phyloP scores from a whole-genome alignment of 2,113 vertebrate species.

The Nycticryphes semicollaris region DNA sequence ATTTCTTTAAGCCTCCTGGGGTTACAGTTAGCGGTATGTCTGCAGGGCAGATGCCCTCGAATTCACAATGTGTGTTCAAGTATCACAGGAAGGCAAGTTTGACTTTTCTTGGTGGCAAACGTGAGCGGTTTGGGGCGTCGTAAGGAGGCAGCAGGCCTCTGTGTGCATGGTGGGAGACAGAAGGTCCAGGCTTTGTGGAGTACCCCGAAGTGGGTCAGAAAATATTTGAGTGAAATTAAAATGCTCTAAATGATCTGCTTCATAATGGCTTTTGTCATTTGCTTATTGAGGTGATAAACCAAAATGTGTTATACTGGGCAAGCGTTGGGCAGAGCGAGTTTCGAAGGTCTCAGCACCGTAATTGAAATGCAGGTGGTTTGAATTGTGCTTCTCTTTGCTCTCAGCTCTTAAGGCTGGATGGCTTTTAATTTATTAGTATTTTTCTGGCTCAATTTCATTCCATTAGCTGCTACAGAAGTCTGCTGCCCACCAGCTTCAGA shows the following conservation, averaged over 20 bases:
- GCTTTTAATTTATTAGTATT: background rate
- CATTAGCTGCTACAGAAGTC: background rate
- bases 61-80: conserved; percentile 34
- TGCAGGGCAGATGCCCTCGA: conserved; percentile 62
- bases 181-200: background rate
- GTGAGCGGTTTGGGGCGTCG: background rate
- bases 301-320: background rate
- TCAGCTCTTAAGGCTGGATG: background rate
- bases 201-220: background rate
- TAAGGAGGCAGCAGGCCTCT: background rate
- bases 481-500: background rate
- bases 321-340: background rate
- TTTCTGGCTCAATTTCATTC: background rate
- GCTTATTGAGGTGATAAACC: background rate
- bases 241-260: background rate
- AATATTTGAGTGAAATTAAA: background rate
- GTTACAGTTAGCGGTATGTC: conserved; percentile 59
- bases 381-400: background rate
- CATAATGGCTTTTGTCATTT: background rate
- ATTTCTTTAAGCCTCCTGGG: conserved; percentile 71
- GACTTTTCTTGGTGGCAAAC: background rate
- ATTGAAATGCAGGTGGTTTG: background rate
- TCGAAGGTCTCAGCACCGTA: accelerated
- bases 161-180: accelerated
- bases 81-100: conserved; percentile 50